Percentiles rank a stretch among this genome's conserved stretches.
Conservation (phyloP, 1,140 invertebrate species). For the Phymastichus coffea region DNA sequence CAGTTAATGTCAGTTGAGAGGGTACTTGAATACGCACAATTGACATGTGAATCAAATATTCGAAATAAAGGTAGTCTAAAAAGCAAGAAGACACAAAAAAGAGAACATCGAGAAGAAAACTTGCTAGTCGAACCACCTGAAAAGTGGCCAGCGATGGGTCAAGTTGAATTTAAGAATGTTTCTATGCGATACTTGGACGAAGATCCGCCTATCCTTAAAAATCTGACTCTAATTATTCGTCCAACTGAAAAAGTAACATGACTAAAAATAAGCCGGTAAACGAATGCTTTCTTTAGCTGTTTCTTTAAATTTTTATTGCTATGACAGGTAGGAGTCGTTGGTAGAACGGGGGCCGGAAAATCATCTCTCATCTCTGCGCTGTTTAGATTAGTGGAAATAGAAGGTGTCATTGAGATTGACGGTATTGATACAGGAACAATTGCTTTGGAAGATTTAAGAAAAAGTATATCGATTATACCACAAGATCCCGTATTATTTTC, state of each 20-base stretch:
- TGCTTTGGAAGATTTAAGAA: slow-evolving; percentile 64
- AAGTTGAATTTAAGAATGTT: slow-evolving; percentile 61
- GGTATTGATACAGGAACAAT: slow-evolving; percentile 62
- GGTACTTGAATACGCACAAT: slow-evolving; percentile 71
- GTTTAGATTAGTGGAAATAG: slow-evolving; percentile 69
- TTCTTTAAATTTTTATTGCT: neutral
- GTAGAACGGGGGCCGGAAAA: slow-evolving; percentile 89
- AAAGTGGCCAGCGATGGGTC: slow-evolving; percentile 73
- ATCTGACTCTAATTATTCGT: slow-evolving; percentile 57
- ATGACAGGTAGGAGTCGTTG: slow-evolving; percentile 75
- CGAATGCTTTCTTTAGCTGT: neutral
- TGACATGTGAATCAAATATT: slow-evolving; percentile 62
- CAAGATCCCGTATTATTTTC: slow-evolving; percentile 70
- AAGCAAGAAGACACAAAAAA: slow-evolving; percentile 44
- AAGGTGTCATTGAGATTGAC: slow-evolving; percentile 68
- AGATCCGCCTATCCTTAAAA: slow-evolving; percentile 61
- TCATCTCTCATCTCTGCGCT: slow-evolving; percentile 82
- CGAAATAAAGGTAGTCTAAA: slow-evolving; percentile 47
- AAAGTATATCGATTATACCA: slow-evolving; percentile 68
- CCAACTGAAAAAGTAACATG: slow-evolving; percentile 54
- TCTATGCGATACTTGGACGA: slow-evolving; percentile 59
- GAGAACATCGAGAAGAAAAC: neutral
- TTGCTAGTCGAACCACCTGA: slow-evolving; percentile 44
- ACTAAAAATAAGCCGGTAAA: neutral
- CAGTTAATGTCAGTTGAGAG: slow-evolving; percentile 79